These are phyloP conservation scores for Metacarcinus magister DNA, from an alignment of 2,888 invertebrate genomes.

Conservation along the genomic window DNA sequence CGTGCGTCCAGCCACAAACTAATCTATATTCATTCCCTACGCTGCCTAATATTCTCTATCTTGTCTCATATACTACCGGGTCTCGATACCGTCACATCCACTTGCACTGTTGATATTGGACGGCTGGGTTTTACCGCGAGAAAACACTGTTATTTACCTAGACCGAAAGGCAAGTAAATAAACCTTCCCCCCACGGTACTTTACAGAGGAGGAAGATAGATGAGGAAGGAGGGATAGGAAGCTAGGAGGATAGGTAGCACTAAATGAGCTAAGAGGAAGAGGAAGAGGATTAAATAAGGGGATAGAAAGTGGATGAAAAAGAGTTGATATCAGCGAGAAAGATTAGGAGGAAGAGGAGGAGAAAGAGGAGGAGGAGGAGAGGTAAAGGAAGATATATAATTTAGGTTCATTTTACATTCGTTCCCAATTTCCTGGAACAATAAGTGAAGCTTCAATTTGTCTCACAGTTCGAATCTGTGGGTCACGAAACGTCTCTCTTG, in stretches of 20 bases:
- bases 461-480: neutral
- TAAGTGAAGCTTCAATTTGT: slow-evolving; percentile 10
- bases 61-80: neutral
- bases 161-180: neutral
- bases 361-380: slow-evolving; percentile 6
- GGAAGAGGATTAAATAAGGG: neutral
- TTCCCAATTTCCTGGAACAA: slow-evolving; percentile 28
- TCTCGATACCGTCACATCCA: neutral
- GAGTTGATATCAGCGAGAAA: no score
- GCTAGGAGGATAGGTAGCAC: neutral
- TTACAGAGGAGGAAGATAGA: neutral
- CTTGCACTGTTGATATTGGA: neutral
- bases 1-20: neutral
- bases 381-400: neutral
- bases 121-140: neutral
- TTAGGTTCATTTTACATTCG: slow-evolving; percentile 10
- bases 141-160: neutral
- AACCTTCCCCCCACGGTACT: neutral
- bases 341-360: neutral
- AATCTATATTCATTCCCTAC: neutral
- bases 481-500: neutral
- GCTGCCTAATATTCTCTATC: neutral
- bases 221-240: neutral
- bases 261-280: neutral
- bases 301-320: no score